Percentiles rank a stretch among this genome's conserved stretches.
Conservation (phyloP, 2,113 vertebrate species). For the Murina feae region DNA sequence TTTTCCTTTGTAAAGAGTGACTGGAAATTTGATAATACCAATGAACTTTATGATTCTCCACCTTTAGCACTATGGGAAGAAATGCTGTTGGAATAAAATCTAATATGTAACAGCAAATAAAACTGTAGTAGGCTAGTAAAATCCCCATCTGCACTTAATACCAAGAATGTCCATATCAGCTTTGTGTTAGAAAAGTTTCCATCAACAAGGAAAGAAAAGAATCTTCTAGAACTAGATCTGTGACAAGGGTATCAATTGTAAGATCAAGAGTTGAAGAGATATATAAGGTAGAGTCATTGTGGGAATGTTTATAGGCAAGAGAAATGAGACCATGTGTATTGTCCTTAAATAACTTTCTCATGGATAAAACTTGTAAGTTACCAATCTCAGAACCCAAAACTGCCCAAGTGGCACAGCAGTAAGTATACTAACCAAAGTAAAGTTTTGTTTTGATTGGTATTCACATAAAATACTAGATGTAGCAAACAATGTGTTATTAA, state of each 20-base stretch:
- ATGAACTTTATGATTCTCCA: background rate
- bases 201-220: background rate
- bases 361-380: background rate
- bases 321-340: background rate
- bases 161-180: background rate
- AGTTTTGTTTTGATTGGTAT: constrained; percentile 11
- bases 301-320: background rate
- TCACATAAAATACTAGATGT: background rate
- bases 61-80: background rate
- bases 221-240: background rate
- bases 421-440: background rate
- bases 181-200: constrained; percentile 23
- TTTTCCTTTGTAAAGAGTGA: background rate
- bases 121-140: background rate
- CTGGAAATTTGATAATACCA: background rate
- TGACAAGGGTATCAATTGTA: background rate
- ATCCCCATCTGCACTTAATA: background rate
- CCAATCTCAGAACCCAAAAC: background rate
- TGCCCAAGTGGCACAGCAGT: background rate
- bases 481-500: constrained; percentile 2
- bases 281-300: background rate
- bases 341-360: background rate
- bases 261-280: background rate
- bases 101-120: background rate
- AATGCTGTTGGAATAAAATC: constrained; percentile 25